Base-by-base conservation (phyloP, 2,113 vertebrate species). In the Podarcis cretensis region DNA sequence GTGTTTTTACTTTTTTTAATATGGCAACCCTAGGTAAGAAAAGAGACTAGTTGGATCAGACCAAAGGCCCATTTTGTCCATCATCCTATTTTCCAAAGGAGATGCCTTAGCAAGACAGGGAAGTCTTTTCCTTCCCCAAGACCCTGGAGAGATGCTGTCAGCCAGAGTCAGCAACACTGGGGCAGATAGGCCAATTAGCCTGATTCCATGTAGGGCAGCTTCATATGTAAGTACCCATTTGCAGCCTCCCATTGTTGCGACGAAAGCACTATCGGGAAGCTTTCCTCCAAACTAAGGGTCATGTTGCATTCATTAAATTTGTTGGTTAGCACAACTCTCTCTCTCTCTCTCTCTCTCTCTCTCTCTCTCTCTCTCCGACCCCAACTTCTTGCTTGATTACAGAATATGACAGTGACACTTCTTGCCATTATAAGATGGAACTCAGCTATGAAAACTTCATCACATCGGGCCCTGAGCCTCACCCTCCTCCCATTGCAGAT, bases 391-490 rank as follows among this genome's bases (percentile, higher is more conserved):
- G 57, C 9, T 48, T n/a, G 25, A 7, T 35, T 79, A 84, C 92
- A 99, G 99, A 99, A 85, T 99, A 99, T 78, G 99, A 99, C 95
- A 99, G 98, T 57, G 98, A 99, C 92, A 97, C 98, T 2, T 99
- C 99, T 5, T 98, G 98, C 91, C 98, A 97, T 93, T 99, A 99
- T 80, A 99, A 99, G 96, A 97, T 99, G 65, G 98, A 99, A 80
- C 96, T 99, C 80, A 99, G 99, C 96, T 99, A 99, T 68, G 99
- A 99, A 95, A 99, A 99, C 92, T 97, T 99, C 71, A 98, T 99
- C 92, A 99, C 98, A 1, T 99, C 99, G 0, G 99, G 99, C 21
- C 99, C 99, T 1, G 98, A 98, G 88, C 97, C 98, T 30, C 99
- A 99, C 83, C 98, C 98, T 0, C 98, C 98, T 54, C 98, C 98